Base-by-base conservation (phyloP, 2,888 invertebrate species). In the Stramonita haemastoma region DNA sequence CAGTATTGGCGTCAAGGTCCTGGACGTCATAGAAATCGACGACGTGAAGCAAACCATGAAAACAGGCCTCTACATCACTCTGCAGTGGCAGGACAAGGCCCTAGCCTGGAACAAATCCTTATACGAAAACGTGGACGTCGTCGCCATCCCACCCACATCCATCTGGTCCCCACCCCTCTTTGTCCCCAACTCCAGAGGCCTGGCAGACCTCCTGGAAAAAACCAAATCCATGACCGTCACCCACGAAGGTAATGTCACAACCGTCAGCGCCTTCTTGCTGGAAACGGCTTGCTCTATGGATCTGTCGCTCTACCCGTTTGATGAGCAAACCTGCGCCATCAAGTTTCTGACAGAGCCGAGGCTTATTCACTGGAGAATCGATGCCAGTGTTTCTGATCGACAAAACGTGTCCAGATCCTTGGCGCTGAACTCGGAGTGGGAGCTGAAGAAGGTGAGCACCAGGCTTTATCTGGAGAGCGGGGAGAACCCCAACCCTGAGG, bases 231-330 rank as follows among this genome's bases (percentile, higher is more conserved):
- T 87, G 15, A 26, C 34, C 1, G 32, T 90, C 5, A 70, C 22
- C 13, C 73, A 77, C 22, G n/a, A 32, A 6, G 90, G 90, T 1
- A n/a, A 19, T 5, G 66, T 90, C 5, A 4, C 6, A 1, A 29
- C 70, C 8, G 5, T 34, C 19, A 34, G 79, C 29, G 87, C 90
- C 22, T 57, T 88, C 1, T 66, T 86, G 15, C 34, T 66, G 8
- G 79, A 88, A 46, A 90, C 89, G 22, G 29, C 60, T 17, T 90
- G 90, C 60, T 19, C 73, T 22, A 83, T 89, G 87, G 89, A 90
- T 8, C 84, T 90, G 29, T 77, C 19, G 0, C 70, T 73, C 34
- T 90, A 89, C n/a, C 90, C 90, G 15, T 90, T 87, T n/a, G 90
- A 90, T 60, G 29, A 26, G 1, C 90, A 90, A 70, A 57, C 15